phyloP scores from a whole-genome alignment of 2,888 invertebrate species.

The Drosophila mimica region DNA sequence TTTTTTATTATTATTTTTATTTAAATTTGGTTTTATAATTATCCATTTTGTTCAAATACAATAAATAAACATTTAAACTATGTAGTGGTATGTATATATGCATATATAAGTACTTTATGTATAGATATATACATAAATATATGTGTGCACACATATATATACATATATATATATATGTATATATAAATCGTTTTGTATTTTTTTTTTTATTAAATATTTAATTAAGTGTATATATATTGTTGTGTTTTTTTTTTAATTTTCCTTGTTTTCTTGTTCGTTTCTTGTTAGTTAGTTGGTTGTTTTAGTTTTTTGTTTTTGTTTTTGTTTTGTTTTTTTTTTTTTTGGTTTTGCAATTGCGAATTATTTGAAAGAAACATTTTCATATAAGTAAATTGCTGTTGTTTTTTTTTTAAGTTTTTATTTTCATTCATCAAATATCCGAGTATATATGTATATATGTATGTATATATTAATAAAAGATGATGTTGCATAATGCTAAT shows the following conservation, averaged over 20 bases:
- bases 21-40: slow-evolving; percentile 74
- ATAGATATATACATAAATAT: slow-evolving; percentile 35
- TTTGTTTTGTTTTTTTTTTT: slow-evolving; percentile 1
- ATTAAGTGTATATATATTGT: slow-evolving; percentile 75
- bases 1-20: slow-evolving; percentile 59
- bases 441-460: slow-evolving; percentile 53
- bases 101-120: slow-evolving; percentile 45
- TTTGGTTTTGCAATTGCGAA: slow-evolving; percentile 40
- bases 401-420: slow-evolving; percentile 24
- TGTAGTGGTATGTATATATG: slow-evolving; percentile 76
- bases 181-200: slow-evolving; percentile 57
- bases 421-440: slow-evolving; percentile 44
- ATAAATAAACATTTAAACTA: slow-evolving; percentile 82
- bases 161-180: slow-evolving; percentile 36
- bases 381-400: slow-evolving; percentile 79
- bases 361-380: slow-evolving; percentile 57
- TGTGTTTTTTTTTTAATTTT: slow-evolving; percentile 38
- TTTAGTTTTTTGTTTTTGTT: slow-evolving; percentile 11
- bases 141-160: slow-evolving; percentile 30
- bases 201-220: slow-evolving; percentile 66
- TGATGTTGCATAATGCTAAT: slow-evolving; percentile 60
- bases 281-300: slow-evolving; percentile 39
- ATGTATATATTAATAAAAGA: slow-evolving; percentile 58
- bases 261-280: slow-evolving; percentile 64
- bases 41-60: slow-evolving; percentile 70